Conservation (phyloP, 2,797 vertebrate genomes). For the Nannoperca australis region DNA sequence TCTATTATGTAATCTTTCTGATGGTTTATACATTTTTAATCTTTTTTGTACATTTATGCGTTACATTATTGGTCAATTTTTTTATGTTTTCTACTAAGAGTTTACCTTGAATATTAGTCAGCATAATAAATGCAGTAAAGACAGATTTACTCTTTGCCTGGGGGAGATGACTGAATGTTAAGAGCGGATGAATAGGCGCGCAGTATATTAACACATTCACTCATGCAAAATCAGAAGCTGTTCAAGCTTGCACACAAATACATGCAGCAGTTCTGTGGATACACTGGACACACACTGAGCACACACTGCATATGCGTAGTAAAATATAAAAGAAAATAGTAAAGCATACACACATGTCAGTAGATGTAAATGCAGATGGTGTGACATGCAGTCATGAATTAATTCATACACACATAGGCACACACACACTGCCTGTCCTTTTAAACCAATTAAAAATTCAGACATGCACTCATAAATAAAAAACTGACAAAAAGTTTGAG, state of each 20-base stretch:
- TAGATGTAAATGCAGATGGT: slow-evolving; percentile 19
- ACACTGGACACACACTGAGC: background rate
- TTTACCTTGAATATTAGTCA: slow-evolving; percentile 14
- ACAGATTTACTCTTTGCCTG: slow-evolving; percentile 1
- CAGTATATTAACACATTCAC: slow-evolving; percentile 31
- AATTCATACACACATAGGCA: slow-evolving; percentile 16
- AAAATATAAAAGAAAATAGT: background rate
- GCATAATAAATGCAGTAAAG: slow-evolving; percentile 2
- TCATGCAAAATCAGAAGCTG: slow-evolving; percentile 14
- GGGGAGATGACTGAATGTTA: slow-evolving; percentile 24
- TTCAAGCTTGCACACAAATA: background rate
- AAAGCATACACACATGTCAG: background rate
- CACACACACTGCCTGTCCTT: slow-evolving; percentile 1
- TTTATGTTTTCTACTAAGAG: background rate
- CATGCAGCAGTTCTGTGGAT: background rate
- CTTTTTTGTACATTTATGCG: background rate
- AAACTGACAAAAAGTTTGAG: slow-evolving; percentile 6
- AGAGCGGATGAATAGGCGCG: slow-evolving; percentile 11
- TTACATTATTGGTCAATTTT: background rate
- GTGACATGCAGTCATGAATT: slow-evolving; percentile 38
- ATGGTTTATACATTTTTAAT: background rate
- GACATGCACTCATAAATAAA: slow-evolving; percentile 51
- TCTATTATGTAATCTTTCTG: background rate
- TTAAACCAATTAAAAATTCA: slow-evolving; percentile 18
- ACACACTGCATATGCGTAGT: background rate